phyloP scores from a whole-genome alignment of 2,113 vertebrate species.

The Menidia beryllina region DNA sequence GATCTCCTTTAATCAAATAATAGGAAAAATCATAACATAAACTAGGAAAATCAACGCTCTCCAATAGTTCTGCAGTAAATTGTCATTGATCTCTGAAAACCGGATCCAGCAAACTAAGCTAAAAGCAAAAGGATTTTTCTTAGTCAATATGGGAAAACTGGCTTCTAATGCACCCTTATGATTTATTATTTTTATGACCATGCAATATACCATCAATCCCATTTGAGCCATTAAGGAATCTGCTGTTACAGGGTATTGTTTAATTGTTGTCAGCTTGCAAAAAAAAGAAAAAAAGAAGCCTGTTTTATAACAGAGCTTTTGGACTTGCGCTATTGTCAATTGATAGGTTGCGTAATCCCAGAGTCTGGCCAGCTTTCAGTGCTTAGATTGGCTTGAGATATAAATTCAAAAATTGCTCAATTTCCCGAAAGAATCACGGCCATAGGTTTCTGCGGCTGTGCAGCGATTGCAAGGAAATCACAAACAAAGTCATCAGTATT shows the following conservation, averaged over 20 bases:
- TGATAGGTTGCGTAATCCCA: constrained; percentile 23
- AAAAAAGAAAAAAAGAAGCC: constrained; percentile 13
- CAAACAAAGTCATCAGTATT: constrained; percentile 3
- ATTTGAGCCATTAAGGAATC: neutral
- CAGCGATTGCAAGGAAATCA: constrained; percentile 24
- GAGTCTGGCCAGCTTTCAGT: constrained; percentile 21
- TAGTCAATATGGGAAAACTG: neutral
- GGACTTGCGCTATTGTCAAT: constrained; percentile 6
- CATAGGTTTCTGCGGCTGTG: constrained; percentile 10
- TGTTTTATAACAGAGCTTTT: constrained; percentile 6
- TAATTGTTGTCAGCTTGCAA: constrained; percentile 8
- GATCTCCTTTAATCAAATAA: neutral
- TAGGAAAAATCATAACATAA: neutral
- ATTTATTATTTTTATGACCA: constrained; percentile 16
- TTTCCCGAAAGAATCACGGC: constrained; percentile 26
- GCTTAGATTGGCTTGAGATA: constrained; percentile 42
- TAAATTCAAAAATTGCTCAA: constrained; percentile 15
- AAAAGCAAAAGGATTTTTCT: neutral
- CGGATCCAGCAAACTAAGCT: neutral
- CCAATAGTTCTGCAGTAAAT: constrained; percentile 4
- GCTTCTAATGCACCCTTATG: neutral
- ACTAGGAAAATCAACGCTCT: too few species aligned
- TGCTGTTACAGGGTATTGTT: neutral
- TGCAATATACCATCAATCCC: neutral
- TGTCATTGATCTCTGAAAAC: constrained; percentile 1